Evolutionary conservation across 2,113 vertebrate species (phyloP), one percentile per base, ranked within the genome.

Genomic region (Cavia porcellus): DNA sequence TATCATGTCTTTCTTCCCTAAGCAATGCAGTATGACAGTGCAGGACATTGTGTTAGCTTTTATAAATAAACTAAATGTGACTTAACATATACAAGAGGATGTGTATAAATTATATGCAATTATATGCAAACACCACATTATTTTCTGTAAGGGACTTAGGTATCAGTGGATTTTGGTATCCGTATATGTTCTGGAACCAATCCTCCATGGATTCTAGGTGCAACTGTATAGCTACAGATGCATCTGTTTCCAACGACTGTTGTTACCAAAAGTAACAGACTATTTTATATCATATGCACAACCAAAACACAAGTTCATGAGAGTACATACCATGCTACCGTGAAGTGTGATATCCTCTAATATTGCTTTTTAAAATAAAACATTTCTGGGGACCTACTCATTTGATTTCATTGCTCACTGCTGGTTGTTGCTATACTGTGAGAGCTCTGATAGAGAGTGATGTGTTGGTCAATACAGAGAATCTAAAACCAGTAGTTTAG

Each of bases 351-450:
- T 47, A 13, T 68, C 35, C 25, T 88, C 38, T 47, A 32, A 1
- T 84, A 50, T 83, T 93, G 82, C 66, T 77, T 70, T 90, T 96
- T 83, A 80, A 74, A 83, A n/a, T 12, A 17, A 82, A 80, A 89
- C 32, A 38, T 35, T n/a, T 19, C 25, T 25, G 14, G 70, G 62
- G 47, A 77, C 77, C 47, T 66, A 28, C 62, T 74, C 15, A 8
- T 3, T 96, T 8, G 0, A n/a, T 57, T 90, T 81, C 62, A 75
- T 55, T 47, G 25, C 74, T 81, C 42, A 55, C 52, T 95, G 24
- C 52, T 62, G 57, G 28, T 61, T 68, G 50, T 94, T 61, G 32
- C 61, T 74, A 0, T 38, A 64, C 12, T 74, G 24, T 20, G 42
- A 82, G 74, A 35, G 38, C 8, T 20, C 70, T 50, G 47, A 55